phyloP scores from a whole-genome alignment of 1,140 invertebrate genomes.

The Wiebesia pumilae region DNA sequence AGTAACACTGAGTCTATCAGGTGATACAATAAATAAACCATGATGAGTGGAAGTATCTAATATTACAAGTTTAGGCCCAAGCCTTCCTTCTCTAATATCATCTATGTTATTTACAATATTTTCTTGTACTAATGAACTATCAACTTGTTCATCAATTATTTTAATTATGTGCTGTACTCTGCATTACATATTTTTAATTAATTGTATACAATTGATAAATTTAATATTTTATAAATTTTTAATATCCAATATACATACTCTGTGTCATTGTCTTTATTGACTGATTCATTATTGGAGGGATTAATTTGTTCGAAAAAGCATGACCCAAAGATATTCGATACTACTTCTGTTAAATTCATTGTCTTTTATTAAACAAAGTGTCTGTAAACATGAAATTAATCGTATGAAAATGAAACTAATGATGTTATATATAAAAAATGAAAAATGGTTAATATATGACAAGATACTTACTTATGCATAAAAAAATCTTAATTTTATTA shows the following conservation, averaged over 20 bases:
- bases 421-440: not conserved
- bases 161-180: conserved; percentile 59
- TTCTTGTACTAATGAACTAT: conserved; percentile 53
- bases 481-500: conserved; percentile 30
- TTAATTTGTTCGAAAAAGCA: conserved; percentile 38
- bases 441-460: not conserved
- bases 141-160: conserved; percentile 62
- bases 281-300: conserved; percentile 46
- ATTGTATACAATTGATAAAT: conserved; percentile 25
- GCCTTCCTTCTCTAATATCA: conserved; percentile 72
- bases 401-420: not conserved
- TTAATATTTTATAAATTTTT: not conserved
- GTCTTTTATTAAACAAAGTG: conserved; percentile 8
- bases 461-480: conserved; percentile 36
- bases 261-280: conserved; percentile 51
- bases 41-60: conserved; percentile 80
- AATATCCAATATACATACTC: conserved; percentile 43
- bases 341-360: conserved; percentile 43
- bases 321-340: conserved; percentile 63
- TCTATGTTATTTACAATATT: conserved; percentile 57
- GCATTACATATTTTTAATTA: conserved; percentile 47
- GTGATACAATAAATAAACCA: conserved; percentile 77
- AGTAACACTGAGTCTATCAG: conserved; percentile 80
- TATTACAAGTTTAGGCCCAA: conserved; percentile 77
- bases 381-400: not conserved